phyloP scores from a whole-genome alignment of 2,113 vertebrate genomes.

The Dasyurus viverrinus region DNA sequence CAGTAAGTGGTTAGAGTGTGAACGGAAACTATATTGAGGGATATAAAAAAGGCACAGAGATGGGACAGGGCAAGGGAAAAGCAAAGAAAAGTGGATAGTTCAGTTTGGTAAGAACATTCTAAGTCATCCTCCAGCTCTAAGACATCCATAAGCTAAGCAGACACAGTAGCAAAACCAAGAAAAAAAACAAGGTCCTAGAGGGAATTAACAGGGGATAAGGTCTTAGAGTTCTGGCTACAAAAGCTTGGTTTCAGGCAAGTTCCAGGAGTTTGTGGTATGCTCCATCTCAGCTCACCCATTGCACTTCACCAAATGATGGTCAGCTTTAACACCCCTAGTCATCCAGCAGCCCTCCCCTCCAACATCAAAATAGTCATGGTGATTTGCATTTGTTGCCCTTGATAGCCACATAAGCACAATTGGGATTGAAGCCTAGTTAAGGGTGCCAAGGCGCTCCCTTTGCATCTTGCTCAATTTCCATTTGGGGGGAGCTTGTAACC shows the following conservation, averaged over 20 bases:
- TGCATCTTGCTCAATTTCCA: neutral
- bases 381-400: neutral
- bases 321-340: neutral
- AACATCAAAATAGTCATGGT: neutral
- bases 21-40: neutral
- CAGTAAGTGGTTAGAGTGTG: neutral
- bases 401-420: neutral
- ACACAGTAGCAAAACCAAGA: neutral
- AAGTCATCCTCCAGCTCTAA: neutral
- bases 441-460: neutral
- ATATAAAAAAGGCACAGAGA: neutral
- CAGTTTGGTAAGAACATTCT: neutral
- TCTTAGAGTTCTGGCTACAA: neutral
- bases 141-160: neutral
- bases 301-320: neutral
- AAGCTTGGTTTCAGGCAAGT: neutral
- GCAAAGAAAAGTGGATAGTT: neutral
- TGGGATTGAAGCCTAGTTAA: neutral
- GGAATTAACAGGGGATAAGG: neutral
- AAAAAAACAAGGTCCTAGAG: neutral
- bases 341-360: neutral
- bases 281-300: neutral
- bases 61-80: neutral
- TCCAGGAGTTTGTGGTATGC: neutral
- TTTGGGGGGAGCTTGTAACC: neutral